phyloP scores from a whole-genome alignment of 2,113 vertebrate genomes.

The Phoxinus phoxinus region DNA sequence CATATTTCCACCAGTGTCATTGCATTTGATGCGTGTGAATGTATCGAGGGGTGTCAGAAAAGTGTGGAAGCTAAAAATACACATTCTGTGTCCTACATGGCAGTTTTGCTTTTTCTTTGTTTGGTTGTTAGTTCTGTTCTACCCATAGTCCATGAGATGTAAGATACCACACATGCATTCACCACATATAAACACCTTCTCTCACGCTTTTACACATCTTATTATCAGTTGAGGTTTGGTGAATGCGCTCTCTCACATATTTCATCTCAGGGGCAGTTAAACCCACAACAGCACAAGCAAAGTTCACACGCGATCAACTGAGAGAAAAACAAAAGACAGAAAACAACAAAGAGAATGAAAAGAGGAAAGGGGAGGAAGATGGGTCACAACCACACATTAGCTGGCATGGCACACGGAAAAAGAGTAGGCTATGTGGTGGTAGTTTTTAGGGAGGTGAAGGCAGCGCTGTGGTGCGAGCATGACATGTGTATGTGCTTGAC shows the following conservation, averaged over 20 bases:
- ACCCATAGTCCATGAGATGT: constrained; percentile 55
- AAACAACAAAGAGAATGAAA: constrained; percentile 30
- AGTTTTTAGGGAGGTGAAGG: constrained; percentile 36
- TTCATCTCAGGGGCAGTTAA: constrained; percentile 40
- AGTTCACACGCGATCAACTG: constrained; percentile 37
- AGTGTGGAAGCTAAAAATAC: constrained; percentile 44
- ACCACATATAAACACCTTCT: constrained; percentile 28
- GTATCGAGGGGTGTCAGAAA: constrained; percentile 33
- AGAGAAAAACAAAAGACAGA: constrained; percentile 10
- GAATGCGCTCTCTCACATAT: constrained; percentile 1
- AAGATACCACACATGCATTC: background rate
- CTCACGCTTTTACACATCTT: constrained; percentile 44
- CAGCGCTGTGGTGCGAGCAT: constrained; percentile 9
- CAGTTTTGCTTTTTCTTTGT: background rate
- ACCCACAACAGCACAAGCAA: background rate
- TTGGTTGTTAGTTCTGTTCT: constrained; percentile 36
- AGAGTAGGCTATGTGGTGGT: constrained; percentile 66
- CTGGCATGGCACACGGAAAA: constrained; percentile 69
- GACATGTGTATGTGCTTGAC: constrained; percentile 3
- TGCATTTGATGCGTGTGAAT: constrained; percentile 26
- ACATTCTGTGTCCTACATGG: background rate
- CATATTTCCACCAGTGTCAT: constrained; percentile 43
- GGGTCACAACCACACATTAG: constrained; percentile 71
- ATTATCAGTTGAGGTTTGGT: background rate
- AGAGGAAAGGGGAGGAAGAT: constrained; percentile 54